Percentiles rank a stretch among this genome's conserved stretches.
These are phyloP conservation scores for Leptura quadrifasciata DNA, from an alignment of 2,888 invertebrate genomes.

Conservation along the genomic window DNA sequence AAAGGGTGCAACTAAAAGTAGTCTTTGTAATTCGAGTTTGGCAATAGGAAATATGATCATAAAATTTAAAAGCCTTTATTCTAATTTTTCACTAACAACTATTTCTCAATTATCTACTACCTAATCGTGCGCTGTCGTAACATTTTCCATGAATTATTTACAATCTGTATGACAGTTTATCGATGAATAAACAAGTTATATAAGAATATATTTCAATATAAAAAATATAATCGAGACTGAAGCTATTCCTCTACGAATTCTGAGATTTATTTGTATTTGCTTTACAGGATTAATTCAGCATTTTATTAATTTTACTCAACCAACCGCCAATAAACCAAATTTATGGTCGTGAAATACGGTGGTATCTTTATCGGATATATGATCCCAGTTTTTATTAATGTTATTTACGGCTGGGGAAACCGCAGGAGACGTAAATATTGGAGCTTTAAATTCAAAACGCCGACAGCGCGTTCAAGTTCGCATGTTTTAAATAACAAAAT, in stretches of 20 bases:
- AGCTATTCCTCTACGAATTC: not conserved
- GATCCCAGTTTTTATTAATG: constrained; percentile 44
- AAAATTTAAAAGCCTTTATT: too few relatives aligned
- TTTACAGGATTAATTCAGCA: not conserved
- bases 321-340: constrained; percentile 21
- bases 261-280: not conserved
- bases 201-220: not conserved
- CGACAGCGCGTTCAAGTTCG: constrained; percentile 47
- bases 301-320: constrained; percentile 18
- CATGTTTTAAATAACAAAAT: constrained; percentile 38
- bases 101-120: too few relatives aligned
- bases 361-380: constrained; percentile 28
- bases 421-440: constrained; percentile 55
- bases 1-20: too few relatives aligned
- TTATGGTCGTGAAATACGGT: constrained; percentile 24
- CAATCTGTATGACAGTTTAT: too few relatives aligned
- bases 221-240: not conserved
- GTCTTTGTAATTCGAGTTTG: too few relatives aligned
- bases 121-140: not conserved
- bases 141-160: not conserved
- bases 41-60: too few relatives aligned
- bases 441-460: constrained; percentile 50
- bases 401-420: constrained; percentile 50
- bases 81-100: too few relatives aligned
- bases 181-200: not conserved